Base-by-base conservation (phyloP, 2,113 vertebrate genomes). In the Promerops cafer region DNA sequence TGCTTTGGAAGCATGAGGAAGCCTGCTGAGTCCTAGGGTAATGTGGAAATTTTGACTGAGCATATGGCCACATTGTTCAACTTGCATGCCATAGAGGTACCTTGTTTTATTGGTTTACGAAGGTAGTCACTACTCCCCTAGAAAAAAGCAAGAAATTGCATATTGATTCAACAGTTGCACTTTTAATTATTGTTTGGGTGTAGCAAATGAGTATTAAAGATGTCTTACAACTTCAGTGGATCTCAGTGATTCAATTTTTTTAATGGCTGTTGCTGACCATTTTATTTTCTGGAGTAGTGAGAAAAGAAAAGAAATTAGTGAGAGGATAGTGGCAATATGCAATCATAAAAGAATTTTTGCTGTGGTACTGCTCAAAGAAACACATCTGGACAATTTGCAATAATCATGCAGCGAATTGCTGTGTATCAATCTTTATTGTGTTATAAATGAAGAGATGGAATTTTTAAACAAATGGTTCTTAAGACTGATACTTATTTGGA, bases 11-110 rank as follows among this genome's bases (percentile, higher is more conserved):
- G 18, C 42, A 44, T 56, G 37, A 11, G 33, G 27, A 74, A 52
- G 15, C 6, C 40, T 54, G 3, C 7, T 2, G 5, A 85, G 26
- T 60, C 8, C 6, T 78, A 2, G 8, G 11, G 13, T 16, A 65
- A n/a, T 27, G 13, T 9, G 6, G 14, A 53, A 59, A 59, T 13
- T 63, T 28, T 60, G 31, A 3, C 23, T 52, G 54, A 65, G 28
- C 14, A 24, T 35, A 10, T 0, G 1, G 14, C 63, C 28, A 27
- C 2, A 4, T 7, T 30, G 42, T 49, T 35, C 21, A 11, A 20
- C 4, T 57, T 66, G n/a, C 21, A 12, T 7, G 9, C 12, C 37
- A 7, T 22, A n/a, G 18, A 69, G 20, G 2, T 9, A 26, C 11
- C 5, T 35, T 60, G 10, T 28, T 88, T 85, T 16, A 69, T 13